Evolutionary conservation across 2,888 invertebrate genomes (phyloP).

Genomic region (Trichacis sp.): DNA sequence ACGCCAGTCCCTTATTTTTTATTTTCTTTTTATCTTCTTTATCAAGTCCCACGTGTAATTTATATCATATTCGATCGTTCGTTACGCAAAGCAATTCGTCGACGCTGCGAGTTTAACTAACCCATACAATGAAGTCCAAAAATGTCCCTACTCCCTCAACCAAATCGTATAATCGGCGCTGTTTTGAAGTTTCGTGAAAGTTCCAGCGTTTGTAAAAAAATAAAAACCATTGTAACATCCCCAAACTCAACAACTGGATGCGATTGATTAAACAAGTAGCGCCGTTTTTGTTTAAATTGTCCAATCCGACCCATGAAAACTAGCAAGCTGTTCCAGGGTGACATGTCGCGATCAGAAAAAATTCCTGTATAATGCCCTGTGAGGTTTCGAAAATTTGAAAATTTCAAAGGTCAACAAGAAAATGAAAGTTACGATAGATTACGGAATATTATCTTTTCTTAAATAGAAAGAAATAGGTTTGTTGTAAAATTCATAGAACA

Average conservation of each 20-base stretch:
- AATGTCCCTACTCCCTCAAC: no score
- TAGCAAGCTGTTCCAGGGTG: constrained; percentile 57
- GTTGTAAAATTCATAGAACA: no score
- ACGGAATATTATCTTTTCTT: no score
- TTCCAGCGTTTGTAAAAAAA: no score
- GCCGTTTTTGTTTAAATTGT: constrained; percentile 40
- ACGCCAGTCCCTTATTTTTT: constrained; percentile 43
- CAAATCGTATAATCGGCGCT: neutral
- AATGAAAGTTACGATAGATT: no score
- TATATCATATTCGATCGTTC: constrained; percentile 31
- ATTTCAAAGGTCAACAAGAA: no score
- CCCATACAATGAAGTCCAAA: no score
- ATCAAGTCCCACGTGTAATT: constrained; percentile 46
- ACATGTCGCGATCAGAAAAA: no score
- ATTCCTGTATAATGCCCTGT: no score
- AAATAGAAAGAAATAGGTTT: no score
- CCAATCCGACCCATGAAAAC: constrained; percentile 51
- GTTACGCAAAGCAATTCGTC: constrained; percentile 42
- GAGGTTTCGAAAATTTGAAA: no score
- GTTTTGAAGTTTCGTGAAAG: neutral
- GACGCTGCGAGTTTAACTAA: constrained; percentile 36
- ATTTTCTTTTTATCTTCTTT: constrained; percentile 21
- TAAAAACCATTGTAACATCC: neutral
- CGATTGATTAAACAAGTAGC: constrained; percentile 44
- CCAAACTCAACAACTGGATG: neutral